phyloP scores from a whole-genome alignment of 2,888 invertebrate species.

The Phytoseiulus persimilis region DNA sequence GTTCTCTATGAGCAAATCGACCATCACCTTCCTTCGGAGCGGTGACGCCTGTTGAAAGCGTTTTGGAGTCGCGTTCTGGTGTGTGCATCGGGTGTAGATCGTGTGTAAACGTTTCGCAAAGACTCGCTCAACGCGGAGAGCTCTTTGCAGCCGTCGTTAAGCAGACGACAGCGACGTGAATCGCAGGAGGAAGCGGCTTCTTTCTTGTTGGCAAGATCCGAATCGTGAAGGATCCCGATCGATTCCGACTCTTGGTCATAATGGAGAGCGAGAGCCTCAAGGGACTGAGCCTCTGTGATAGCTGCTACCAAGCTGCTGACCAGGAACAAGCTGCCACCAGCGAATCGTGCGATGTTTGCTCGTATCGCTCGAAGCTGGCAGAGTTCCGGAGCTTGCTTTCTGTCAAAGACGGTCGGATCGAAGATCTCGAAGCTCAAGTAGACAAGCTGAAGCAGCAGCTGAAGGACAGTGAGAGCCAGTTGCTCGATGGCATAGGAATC shows the following conservation, averaged over 20 bases:
- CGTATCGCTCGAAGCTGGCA: not conserved
- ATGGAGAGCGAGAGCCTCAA: not conserved
- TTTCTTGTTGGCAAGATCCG: not conserved
- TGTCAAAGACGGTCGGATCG: conserved; percentile 20
- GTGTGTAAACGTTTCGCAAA: no score
- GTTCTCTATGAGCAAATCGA: no score
- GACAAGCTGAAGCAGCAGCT: not conserved
- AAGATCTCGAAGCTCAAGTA: conserved; percentile 18
- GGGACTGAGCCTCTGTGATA: not conserved
- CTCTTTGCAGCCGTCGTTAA: not conserved
- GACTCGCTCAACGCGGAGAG: no score
- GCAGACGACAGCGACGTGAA: not conserved
- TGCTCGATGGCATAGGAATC: not conserved
- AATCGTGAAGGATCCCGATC: not conserved
- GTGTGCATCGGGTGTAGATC: no score
- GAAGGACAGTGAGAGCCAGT: not conserved
- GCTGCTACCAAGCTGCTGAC: not conserved
- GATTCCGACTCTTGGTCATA: not conserved
- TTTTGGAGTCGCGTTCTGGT: no score
- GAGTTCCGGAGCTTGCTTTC: conserved; percentile 13
- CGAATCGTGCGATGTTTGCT: conserved; percentile 15
- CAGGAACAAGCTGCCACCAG: not conserved
- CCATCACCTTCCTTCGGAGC: no score
- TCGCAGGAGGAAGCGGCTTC: not conserved
- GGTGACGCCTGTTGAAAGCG: no score